Conservation (phyloP, 2,797 vertebrate genomes). For the Labeo calbasu region DNA sequence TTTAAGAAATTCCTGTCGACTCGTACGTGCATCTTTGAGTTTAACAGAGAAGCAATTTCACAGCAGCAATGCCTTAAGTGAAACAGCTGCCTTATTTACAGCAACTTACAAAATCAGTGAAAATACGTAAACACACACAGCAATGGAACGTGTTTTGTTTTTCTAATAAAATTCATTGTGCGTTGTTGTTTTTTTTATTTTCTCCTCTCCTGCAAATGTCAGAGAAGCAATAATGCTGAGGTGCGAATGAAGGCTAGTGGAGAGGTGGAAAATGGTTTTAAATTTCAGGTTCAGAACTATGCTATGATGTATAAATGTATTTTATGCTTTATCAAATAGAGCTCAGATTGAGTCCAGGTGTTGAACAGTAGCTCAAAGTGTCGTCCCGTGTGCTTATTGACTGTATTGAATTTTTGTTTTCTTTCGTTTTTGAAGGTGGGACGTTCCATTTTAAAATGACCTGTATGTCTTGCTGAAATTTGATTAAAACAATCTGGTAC, state of each 20-base stretch:
- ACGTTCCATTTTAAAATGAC: conserved; percentile 58
- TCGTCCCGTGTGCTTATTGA: conserved; percentile 79
- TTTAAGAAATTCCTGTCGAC: neutral
- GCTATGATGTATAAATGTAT: conserved; percentile 85
- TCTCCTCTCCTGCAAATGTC: conserved; percentile 23
- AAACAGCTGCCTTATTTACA: conserved; percentile 76
- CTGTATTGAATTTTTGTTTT: conserved; percentile 68
- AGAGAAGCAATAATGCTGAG: conserved; percentile 77
- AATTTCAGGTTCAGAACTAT: conserved; percentile 72
- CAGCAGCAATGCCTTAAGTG: conserved; percentile 81
- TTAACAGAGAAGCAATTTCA: conserved; percentile 68
- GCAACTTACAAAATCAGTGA: conserved; percentile 18
- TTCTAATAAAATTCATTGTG: conserved; percentile 17
- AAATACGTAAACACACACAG: conserved; percentile 11
- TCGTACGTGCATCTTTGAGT: neutral
- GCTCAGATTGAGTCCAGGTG: conserved; percentile 86
- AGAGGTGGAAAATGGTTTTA: conserved; percentile 66
- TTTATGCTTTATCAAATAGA: conserved; percentile 89
- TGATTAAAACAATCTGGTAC: conserved; percentile 65
- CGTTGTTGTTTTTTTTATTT: conserved; percentile 19
- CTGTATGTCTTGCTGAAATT: conserved; percentile 64
- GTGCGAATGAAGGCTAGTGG: conserved; percentile 57
- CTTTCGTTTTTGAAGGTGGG: conserved; percentile 62
- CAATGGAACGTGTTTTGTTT: conserved; percentile 11
- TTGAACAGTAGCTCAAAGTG: conserved; percentile 81